Conservation (phyloP, 2,113 vertebrate species). For the Lagopus muta region DNA sequence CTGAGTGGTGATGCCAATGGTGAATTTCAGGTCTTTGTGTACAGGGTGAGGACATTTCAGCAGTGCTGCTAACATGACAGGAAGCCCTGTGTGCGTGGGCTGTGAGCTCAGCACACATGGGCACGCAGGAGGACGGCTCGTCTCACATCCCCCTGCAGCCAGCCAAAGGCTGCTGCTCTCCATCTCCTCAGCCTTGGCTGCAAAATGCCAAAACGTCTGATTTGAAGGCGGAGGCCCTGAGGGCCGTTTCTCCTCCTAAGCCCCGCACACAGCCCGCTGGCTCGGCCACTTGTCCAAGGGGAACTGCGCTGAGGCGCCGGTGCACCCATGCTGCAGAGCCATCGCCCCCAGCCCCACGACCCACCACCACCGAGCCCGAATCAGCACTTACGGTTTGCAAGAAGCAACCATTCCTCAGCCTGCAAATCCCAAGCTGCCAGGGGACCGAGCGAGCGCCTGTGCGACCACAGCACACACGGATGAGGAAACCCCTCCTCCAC, state of each 20-base stretch:
- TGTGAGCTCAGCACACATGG: neutral
- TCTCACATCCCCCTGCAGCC: neutral
- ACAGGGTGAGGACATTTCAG: fast-evolving
- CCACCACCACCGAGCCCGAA: neutral
- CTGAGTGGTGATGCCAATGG: neutral
- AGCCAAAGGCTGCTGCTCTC: neutral
- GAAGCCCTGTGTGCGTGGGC: neutral
- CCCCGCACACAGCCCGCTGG: neutral
- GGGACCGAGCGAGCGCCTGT: conserved; percentile 29
- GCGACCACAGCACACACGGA: conserved; percentile 45
- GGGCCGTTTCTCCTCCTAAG: neutral
- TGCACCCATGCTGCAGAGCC: neutral
- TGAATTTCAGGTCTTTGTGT: neutral
- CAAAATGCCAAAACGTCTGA: neutral
- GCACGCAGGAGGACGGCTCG: neutral
- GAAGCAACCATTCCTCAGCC: conserved; percentile 79
- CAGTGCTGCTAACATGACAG: neutral
- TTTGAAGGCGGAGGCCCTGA: neutral
- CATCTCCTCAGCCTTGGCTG: neutral
- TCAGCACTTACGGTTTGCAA: conserved; percentile 78
- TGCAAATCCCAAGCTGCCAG: conserved; percentile 50
- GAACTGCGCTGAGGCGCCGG: neutral
- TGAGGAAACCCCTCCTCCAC: conserved; percentile 77
- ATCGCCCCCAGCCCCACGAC: neutral
- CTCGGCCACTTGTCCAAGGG: neutral